Conservation (phyloP, 2,888 invertebrate species). For the Orthosia gracilis region DNA sequence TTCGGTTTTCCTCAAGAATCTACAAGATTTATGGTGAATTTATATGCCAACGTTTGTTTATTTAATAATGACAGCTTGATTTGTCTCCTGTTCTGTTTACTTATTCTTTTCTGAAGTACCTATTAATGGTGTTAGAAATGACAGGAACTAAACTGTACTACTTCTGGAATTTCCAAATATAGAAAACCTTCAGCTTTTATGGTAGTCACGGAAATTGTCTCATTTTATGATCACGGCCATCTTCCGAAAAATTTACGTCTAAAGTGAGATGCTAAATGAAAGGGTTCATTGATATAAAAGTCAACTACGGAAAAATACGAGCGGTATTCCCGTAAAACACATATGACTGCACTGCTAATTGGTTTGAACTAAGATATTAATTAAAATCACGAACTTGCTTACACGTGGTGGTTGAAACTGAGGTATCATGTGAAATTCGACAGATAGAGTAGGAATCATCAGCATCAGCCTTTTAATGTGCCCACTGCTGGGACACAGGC, state of each 20-base stretch:
- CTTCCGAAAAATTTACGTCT: not conserved
- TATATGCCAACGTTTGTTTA: conserved; percentile 15
- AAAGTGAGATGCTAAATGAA: conserved; percentile 9
- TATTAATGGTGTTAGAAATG: not conserved
- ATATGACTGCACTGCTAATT: conserved; percentile 38
- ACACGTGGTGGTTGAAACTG: conserved; percentile 6
- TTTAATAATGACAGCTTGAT: conserved; percentile 4
- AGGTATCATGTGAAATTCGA: not conserved
- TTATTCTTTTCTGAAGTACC: conserved; percentile 9
- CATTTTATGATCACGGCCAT: conserved; percentile 3
- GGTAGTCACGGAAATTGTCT: conserved; percentile 27
- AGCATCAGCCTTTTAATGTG: too few relatives aligned
- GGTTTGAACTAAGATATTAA: conserved; percentile 46
- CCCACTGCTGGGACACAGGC: too few relatives aligned
- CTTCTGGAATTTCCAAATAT: conserved; percentile 25
- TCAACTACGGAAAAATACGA: conserved; percentile 35
- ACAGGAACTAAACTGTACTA: not conserved
- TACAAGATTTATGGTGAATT: conserved; percentile 23
- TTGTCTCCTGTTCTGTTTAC: not conserved
- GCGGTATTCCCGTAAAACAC: conserved; percentile 5
- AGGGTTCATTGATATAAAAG: conserved; percentile 13
- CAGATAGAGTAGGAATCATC: too few relatives aligned
- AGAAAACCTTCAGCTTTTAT: conserved; percentile 23
- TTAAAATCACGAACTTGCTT: conserved; percentile 12
- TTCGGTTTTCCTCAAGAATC: conserved; percentile 43